Base-by-base conservation (phyloP, 2,113 vertebrate species). In the Hoplias malabaricus region DNA sequence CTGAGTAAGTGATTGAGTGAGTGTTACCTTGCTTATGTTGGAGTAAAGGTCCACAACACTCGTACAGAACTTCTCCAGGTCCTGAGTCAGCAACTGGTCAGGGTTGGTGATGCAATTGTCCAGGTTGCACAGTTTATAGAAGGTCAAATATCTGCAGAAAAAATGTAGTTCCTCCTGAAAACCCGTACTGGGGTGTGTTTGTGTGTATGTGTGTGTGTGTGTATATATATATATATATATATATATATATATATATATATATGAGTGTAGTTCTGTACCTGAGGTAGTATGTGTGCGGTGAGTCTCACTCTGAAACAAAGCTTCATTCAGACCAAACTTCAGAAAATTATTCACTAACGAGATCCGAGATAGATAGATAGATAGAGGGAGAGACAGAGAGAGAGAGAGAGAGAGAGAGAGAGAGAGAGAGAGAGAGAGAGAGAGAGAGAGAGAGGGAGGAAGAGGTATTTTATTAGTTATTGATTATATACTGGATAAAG, bases 21-120 rank as follows among this genome's bases (percentile, higher is more conserved):
- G n/a, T 16, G 21, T 72, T 84, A 98, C 98, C 94, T 99, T 99
- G 92, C 95, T 98, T 82, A 99, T 92, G 87, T 98, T 99, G 66
- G 97, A 98, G 88, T 99, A 99, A 5, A 99, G 92, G 61, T 99
- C 96, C 84, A 99, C 98, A 79, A 98, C 94, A 80, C 96, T 97
- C 87, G 98, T 97, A 88, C 97, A 98, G 91, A 99, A 98, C 59
- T 93, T 98, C 88, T 99, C 96, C 80, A 99, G 97, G n/a, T 99
- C 98, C 83, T 98, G 97, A 0, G 98, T 99, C 53, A 99, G 94
- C 11, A 99, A 92, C 85, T 99, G 97, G 88, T 99, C 97, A 46
- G 96, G 92, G 77, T 99, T 99, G 50, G 95, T 93, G 84, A 99
- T 96, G 80, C 97, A 94, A 89, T 96, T 99, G 87, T 99, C 98